These are phyloP conservation scores for Heloderma charlesbogerti DNA, from an alignment of 2,113 vertebrate species.

Conservation along the genomic window DNA sequence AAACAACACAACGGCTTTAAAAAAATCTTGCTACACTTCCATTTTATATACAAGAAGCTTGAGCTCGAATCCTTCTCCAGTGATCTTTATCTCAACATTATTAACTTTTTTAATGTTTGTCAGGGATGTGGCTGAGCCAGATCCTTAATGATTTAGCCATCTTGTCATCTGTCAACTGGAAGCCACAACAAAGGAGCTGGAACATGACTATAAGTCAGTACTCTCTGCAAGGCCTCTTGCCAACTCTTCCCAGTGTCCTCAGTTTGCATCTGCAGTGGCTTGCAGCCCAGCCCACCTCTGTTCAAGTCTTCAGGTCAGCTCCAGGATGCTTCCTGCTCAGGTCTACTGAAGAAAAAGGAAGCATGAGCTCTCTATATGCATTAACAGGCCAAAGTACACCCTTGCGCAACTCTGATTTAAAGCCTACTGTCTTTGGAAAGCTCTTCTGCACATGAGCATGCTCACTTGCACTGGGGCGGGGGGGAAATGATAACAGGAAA, in stretches of 20 bases:
- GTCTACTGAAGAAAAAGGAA: not conserved
- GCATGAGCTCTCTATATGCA: not conserved
- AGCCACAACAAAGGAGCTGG: slow-evolving; percentile 16
- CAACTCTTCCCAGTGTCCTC: not conserved
- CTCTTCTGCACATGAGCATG: not conserved
- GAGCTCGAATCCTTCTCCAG: slow-evolving; percentile 1
- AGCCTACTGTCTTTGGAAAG: not conserved
- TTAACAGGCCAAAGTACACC: not conserved
- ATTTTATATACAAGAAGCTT: not conserved
- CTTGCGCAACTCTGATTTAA: not conserved
- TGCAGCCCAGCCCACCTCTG: not conserved
- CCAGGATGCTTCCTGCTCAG: not conserved
- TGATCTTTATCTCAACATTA: slow-evolving; percentile 13
- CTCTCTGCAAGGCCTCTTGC: not conserved
- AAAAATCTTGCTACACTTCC: not conserved
- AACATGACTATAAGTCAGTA: not conserved
- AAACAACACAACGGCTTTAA: not conserved
- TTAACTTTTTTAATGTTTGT: slow-evolving; percentile 10
- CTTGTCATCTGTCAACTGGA: not conserved
- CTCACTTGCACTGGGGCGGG: not conserved
- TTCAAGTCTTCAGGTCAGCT: not conserved
- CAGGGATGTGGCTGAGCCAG: not conserved
- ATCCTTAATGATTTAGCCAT: slow-evolving; percentile 1
- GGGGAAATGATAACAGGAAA: slow-evolving; percentile 16
- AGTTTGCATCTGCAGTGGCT: not conserved